Evolutionary conservation across 1,140 invertebrate species (phyloP).

Genomic region (Nephila pilipes): DNA sequence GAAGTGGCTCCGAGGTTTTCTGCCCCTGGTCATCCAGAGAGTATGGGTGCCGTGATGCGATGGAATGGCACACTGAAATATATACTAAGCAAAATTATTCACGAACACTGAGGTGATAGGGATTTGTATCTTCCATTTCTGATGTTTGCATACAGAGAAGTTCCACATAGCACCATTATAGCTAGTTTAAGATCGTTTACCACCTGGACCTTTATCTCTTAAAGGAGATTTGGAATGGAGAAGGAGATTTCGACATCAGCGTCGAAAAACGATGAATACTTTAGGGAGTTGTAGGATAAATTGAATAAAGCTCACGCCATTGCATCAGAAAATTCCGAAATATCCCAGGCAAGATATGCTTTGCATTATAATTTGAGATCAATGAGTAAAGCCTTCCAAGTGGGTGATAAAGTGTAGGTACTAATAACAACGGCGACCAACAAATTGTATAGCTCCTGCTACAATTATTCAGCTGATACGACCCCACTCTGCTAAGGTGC

Average conservation of each 20-base stretch:
- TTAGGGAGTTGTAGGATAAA: neutral
- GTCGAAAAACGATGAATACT: neutral
- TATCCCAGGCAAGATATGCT: neutral
- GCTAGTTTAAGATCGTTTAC: neutral
- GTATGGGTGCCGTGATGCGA: neutral
- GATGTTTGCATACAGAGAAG: neutral
- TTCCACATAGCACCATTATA: neutral
- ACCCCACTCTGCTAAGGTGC: no score
- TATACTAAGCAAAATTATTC: neutral
- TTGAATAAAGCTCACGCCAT: neutral
- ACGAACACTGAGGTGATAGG: neutral
- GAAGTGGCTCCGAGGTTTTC: neutral
- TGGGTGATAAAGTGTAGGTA: neutral
- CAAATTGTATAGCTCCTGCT: neutral
- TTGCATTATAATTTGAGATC: conserved; percentile 2
- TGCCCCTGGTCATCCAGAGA: neutral
- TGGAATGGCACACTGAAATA: neutral
- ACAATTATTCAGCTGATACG: neutral
- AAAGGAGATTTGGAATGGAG: no score
- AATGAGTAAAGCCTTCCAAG: neutral
- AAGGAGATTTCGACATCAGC: neutral
- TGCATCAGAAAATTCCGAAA: neutral
- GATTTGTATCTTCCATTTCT: neutral
- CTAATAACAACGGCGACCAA: neutral
- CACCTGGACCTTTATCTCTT: no score